These are phyloP conservation scores for Lingula anatina DNA, from an alignment of 2,888 invertebrate species.

Conservation along the genomic window DNA sequence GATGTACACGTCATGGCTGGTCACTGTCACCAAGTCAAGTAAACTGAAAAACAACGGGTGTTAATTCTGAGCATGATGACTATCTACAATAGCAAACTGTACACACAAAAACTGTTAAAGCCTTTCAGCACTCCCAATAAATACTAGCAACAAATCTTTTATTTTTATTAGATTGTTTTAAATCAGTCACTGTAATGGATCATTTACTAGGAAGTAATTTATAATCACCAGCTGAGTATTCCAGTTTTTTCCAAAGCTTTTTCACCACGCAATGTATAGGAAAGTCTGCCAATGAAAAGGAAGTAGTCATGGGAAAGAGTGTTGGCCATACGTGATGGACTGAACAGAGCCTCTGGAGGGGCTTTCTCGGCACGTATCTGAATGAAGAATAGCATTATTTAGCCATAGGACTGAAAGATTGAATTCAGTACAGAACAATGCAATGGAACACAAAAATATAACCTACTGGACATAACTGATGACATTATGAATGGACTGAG, in stretches of 20 bases:
- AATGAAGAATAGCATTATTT: no score
- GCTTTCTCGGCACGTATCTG: no score
- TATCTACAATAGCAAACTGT: no score
- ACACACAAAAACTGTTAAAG: neutral
- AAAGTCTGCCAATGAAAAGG: constrained; percentile 80
- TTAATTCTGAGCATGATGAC: neutral
- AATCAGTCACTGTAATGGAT: no score
- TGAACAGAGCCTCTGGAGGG: constrained; percentile 27
- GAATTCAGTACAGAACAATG: no score
- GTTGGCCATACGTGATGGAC: constrained; percentile 57
- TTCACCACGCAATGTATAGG: constrained; percentile 49
- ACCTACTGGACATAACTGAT: no score
- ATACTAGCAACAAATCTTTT: neutral
- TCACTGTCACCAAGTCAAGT: constrained; percentile 69
- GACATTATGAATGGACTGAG: no score
- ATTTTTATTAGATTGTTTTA: no score
- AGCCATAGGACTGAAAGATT: no score
- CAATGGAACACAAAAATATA: no score
- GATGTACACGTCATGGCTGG: constrained; percentile 85
- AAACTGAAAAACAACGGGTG: constrained; percentile 58
- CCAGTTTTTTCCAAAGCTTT: constrained; percentile 67
- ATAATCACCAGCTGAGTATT: no score
- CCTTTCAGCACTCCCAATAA: neutral
- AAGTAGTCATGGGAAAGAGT: constrained; percentile 94
- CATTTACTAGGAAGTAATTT: no score